Evolutionary conservation across 2,113 vertebrate species (phyloP), one percentile per base, ranked within the genome.

Genomic region (Addax nasomaculatus): DNA sequence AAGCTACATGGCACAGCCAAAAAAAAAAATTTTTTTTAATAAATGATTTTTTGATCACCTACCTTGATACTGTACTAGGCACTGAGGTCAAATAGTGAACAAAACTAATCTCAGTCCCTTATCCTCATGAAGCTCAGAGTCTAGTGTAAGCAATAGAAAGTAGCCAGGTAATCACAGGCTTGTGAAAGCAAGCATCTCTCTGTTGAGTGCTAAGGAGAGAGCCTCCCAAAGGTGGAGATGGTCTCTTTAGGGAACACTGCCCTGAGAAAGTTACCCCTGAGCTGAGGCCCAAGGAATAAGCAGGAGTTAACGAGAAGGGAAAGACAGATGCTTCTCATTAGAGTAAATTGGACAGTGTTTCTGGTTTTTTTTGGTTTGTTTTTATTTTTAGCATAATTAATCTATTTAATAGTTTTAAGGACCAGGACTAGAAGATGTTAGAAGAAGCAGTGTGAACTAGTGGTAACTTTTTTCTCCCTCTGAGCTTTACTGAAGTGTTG

Each of bases 301-400:
- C 17, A 29, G 30, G 10, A 70, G 36, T 86, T 94, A 85, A 79
- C 1, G 5, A 36, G 49, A 53, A 53, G 49, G 11, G 45, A 64
- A 73, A 89, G n/a, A 79, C 43, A 25, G 29, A 58, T 64, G 33
- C 16, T 47, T 30, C 29, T 39, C 27, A 30, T 51, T 21, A 90
- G 53, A 90, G 76, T 21, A 30, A 60, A 60, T 36, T n/a, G 51
- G 45, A n/a, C 11, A 76, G 3, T 27, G 15, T 90, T 86, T 78
- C 60, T 90, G 16, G 0, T 0, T 62, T 45, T 43, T 0, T 0
- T 64, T 45, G 14, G 53, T 58, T 67, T n/a, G 33, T 73, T 43
- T 43, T 36, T n/a, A 36, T 81, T 49, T 47, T 45, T 33, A 62
- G 83, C 25, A 8, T 49, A 73, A 76, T 47, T 86, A 7, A 29